phyloP scores from a whole-genome alignment of 2,888 invertebrate species.

The Catocala nupta region DNA sequence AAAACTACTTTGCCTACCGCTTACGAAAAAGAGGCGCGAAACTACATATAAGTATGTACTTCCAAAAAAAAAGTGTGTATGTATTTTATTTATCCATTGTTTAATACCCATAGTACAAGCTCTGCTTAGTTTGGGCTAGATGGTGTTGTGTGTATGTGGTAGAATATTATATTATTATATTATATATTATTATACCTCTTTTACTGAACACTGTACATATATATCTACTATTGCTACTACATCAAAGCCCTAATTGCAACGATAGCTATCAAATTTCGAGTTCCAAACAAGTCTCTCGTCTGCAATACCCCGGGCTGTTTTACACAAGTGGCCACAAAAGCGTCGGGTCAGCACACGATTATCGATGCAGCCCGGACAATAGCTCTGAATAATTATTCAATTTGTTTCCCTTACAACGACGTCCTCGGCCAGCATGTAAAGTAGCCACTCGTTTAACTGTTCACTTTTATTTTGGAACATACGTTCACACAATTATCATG shows the following conservation, averaged over 20 bases:
- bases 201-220: too few species aligned
- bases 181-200: too few species aligned
- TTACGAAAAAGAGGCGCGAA: too few species aligned
- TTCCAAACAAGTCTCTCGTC: conserved; percentile 51
- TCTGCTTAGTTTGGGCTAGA: too few species aligned
- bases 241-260: background rate
- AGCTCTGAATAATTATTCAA: conserved; percentile 78
- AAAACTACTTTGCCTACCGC: too few species aligned
- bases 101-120: too few species aligned
- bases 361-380: conserved; percentile 70
- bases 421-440: conserved; percentile 40
- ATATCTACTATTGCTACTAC: too few species aligned
- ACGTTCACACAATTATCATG: background rate
- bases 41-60: too few species aligned
- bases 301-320: conserved; percentile 52
- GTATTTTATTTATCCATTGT: too few species aligned
- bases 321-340: conserved; percentile 63
- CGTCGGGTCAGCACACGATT: conserved; percentile 69
- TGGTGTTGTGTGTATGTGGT: too few species aligned
- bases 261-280: background rate
- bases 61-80: too few species aligned
- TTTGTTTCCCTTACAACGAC: conserved; percentile 68
- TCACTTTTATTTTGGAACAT: conserved; percentile 21
- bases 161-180: too few species aligned
- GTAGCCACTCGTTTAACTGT: conserved; percentile 35